phyloP scores from a whole-genome alignment of 2,113 vertebrate genomes.

The Fregetta grallaria region DNA sequence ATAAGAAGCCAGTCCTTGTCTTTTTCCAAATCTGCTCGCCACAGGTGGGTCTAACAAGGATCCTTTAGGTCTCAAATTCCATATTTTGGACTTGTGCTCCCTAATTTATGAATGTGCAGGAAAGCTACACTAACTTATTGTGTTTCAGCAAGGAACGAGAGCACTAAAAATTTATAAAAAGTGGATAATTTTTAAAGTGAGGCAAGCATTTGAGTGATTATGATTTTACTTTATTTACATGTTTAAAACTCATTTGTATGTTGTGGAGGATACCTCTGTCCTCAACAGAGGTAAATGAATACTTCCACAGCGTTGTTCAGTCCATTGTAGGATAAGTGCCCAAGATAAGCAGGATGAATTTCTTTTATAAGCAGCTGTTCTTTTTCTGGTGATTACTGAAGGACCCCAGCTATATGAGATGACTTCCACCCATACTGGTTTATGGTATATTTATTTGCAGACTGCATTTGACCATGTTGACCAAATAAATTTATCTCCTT shows the following conservation, averaged over 20 bases:
- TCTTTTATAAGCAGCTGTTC: neutral
- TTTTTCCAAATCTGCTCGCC: neutral
- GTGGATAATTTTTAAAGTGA: neutral
- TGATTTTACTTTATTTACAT: neutral
- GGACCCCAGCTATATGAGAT: neutral
- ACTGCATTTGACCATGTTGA: neutral
- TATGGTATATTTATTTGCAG: neutral
- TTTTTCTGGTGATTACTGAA: neutral
- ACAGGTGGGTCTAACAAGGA: neutral
- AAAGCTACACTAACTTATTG: neutral
- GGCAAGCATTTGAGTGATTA: neutral
- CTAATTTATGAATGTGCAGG: neutral
- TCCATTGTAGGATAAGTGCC: neutral
- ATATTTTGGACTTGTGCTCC: neutral
- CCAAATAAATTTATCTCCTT: neutral
- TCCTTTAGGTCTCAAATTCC: neutral
- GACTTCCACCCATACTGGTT: neutral
- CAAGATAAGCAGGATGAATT: neutral
- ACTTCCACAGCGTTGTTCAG: neutral
- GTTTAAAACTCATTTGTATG: neutral
- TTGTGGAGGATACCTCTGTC: neutral
- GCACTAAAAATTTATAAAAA: neutral
- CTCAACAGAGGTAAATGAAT: neutral
- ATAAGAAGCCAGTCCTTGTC: neutral
- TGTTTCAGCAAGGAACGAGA: neutral